Percentiles rank a stretch among this genome's conserved stretches.
phyloP scores from a whole-genome alignment of 2,113 vertebrate species.

The Lophius piscatorius region DNA sequence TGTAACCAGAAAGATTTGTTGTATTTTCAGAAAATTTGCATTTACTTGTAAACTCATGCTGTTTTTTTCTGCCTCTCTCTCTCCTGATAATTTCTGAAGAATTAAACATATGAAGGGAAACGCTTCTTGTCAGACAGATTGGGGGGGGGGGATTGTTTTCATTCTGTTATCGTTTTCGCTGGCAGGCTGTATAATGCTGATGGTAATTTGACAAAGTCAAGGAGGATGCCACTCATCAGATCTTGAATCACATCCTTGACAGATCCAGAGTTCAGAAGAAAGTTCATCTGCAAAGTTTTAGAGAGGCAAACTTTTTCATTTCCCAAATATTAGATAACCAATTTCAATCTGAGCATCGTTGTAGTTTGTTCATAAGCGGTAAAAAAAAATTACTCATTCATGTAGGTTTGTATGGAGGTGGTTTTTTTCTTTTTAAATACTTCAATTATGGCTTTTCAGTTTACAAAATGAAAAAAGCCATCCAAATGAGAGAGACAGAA shows the following conservation, averaged over 20 bases:
- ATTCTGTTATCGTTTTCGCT: conserved; percentile 58
- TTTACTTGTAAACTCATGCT: conserved; percentile 6
- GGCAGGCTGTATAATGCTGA: conserved; percentile 61
- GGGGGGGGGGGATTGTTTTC: conserved; percentile 50
- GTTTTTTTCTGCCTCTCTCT: conserved; percentile 7
- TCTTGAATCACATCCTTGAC: conserved; percentile 41
- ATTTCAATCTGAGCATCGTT: conserved; percentile 4
- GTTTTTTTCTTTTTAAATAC: no score
- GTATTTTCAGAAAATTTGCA: no score
- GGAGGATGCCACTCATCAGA: conserved; percentile 66
- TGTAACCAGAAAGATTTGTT: no score
- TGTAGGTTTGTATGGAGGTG: no score
- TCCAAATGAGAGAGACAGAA: no score
- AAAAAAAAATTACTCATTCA: no score
- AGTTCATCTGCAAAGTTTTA: conserved; percentile 57
- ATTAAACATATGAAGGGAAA: conserved; percentile 47
- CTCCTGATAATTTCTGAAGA: conserved; percentile 15
- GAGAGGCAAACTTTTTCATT: conserved; percentile 62
- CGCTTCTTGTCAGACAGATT: conserved; percentile 45
- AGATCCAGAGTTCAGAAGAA: conserved; percentile 59
- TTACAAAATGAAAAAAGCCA: no score
- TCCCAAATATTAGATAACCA: conserved; percentile 47
- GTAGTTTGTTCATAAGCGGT: conserved; percentile 6
- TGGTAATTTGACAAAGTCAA: conserved; percentile 68
- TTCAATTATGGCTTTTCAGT: no score